Base-by-base conservation (phyloP, 2,113 vertebrate species). In the Ammodytes marinus region DNA sequence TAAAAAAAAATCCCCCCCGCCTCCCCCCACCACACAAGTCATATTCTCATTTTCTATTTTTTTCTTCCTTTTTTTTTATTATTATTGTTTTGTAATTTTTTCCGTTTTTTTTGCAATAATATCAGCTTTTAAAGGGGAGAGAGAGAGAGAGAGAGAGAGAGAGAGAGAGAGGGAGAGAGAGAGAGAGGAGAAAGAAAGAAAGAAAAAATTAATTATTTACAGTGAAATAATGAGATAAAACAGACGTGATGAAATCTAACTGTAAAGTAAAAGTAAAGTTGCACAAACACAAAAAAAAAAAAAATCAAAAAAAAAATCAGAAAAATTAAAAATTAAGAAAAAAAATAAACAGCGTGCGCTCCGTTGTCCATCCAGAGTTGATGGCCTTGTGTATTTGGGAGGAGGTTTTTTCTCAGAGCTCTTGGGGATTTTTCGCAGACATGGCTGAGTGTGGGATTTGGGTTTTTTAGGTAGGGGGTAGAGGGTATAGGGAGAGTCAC, bases 151-250 rank as follows among this genome's bases (percentile, higher is more conserved):
- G 76, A 83, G 84, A 27, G 27, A 27, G 27, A 27, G 83, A 83
- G 83, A 79, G 68, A 54, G 80, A 69, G 76, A 83, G 84, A 50
- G 35, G 82, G 85, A 93, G 63, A 81, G 80, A 88, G 90, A 86
- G 83, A 83, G 83, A 79, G 27, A 27, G 1, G 68, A 54, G 80
- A 69, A 76, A 83, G 84, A 50, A 35, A 83, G 85, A 93, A 86
- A 93, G 63, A 81, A 80, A 88, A 91, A 86, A 90, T 97, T 94
- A 96, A 96, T 96, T 99, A 99, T 99, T 99, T 99, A 99, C 98
- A 99, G 97, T 99, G 97, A 98, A 98, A 98, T 97, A 97, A 98
- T 97, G 97, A 98, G 27, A 27, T 27, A 27, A 86, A 97, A 99
- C 96, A 97, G 96, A 97, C 95, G 95, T 98, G 95, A 96, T 91